A percentile compares a stretch with the other conserved stretches of the same genome.
Evolutionary conservation across 2,888 invertebrate species (phyloP).

Genomic region (Bimastos eiseni): DNA sequence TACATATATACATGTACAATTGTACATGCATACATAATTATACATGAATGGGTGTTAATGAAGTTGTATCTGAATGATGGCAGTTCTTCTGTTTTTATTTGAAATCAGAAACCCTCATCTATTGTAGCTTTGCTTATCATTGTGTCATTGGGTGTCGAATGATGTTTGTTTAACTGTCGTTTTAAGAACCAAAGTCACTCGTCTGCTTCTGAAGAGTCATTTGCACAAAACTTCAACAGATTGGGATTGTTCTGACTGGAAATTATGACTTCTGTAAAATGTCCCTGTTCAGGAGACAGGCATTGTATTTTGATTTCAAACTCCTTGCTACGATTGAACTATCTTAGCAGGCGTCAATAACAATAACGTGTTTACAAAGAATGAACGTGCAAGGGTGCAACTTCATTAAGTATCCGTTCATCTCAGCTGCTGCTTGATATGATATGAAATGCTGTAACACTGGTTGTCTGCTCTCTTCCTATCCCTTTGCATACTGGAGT

Average conservation of each 20-base stretch:
- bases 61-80: background rate
- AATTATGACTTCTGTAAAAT: background rate
- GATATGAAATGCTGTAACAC: background rate
- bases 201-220: background rate
- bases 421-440: background rate
- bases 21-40: too few species aligned
- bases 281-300: background rate
- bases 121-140: background rate
- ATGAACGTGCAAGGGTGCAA: background rate
- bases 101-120: background rate
- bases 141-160: background rate
- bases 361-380: background rate
- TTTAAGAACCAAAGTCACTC: background rate
- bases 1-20: background rate
- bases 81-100: background rate
- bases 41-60: background rate
- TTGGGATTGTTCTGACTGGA: background rate
- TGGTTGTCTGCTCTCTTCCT: background rate
- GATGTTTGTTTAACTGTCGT: background rate
- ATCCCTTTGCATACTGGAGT: background rate
- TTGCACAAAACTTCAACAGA: background rate
- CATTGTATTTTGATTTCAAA: background rate
- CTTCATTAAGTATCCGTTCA: background rate
- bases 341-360: too few species aligned
- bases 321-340: background rate